These are phyloP conservation scores for Oncopodura yosiiana DNA, from an alignment of 1,140 invertebrate genomes.

Conservation along the genomic window DNA sequence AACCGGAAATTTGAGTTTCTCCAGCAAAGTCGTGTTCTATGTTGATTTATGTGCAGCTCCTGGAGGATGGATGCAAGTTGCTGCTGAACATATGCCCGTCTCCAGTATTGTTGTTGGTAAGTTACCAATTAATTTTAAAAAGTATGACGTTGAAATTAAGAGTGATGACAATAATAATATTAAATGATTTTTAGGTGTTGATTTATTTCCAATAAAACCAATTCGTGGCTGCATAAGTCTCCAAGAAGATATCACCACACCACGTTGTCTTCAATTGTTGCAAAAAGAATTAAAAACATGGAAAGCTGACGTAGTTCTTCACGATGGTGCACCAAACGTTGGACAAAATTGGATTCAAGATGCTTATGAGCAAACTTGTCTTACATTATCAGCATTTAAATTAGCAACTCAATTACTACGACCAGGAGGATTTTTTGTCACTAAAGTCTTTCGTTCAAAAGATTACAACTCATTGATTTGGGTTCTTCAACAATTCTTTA, in stretches of 20 bases:
- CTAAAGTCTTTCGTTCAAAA: conserved; percentile 97
- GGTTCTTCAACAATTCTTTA: conserved; percentile 95
- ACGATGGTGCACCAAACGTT: conserved; percentile 98
- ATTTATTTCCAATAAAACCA: conserved; percentile 90
- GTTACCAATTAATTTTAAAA: conserved; percentile 11
- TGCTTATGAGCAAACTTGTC: conserved; percentile 84
- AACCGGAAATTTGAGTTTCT: conserved; percentile 97
- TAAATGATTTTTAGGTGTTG: conserved; percentile 56
- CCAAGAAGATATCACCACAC: conserved; percentile 92
- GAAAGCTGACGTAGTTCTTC: conserved; percentile 92
- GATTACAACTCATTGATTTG: conserved; percentile 92
- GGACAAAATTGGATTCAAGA: conserved; percentile 96
- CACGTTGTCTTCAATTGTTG: conserved; percentile 69
- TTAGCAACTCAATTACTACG: conserved; percentile 85
- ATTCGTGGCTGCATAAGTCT: conserved; percentile 82
- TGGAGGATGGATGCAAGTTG: conserved; percentile 99
- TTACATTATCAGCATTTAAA: conserved; percentile 86
- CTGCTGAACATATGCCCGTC: conserved; percentile 92
- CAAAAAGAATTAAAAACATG: conserved; percentile 80
- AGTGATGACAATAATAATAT: neutral
- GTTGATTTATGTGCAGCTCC: conserved; percentile 98
- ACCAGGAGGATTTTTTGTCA: conserved; percentile 92
- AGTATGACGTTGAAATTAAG: neutral
- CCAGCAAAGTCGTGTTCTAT: conserved; percentile 86
- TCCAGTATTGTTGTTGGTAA: conserved; percentile 81